These are phyloP conservation scores for Plemyria rubiginata DNA, from an alignment of 2,888 invertebrate genomes.

Conservation along the genomic window DNA sequence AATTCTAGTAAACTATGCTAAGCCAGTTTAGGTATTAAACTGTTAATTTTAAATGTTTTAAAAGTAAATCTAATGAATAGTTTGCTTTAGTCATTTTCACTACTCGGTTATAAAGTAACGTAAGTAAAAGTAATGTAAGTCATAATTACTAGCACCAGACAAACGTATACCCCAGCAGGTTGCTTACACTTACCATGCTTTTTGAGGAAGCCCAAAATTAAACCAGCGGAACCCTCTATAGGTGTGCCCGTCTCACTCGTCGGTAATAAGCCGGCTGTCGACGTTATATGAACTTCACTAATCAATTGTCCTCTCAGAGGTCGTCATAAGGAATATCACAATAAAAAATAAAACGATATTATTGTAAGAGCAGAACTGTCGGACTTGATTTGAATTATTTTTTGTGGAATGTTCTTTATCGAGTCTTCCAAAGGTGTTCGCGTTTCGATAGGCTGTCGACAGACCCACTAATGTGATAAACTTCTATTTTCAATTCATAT, in stretches of 20 bases:
- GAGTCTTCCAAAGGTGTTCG: constrained; percentile 38
- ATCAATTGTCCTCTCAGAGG: constrained; percentile 65
- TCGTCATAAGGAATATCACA: constrained; percentile 51
- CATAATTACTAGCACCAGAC: too few species aligned
- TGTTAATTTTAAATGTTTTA: too few species aligned
- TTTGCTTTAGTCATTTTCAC: too few species aligned
- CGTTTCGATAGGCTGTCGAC: constrained; percentile 32
- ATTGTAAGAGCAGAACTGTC: constrained; percentile 45
- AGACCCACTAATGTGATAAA: constrained; percentile 19
- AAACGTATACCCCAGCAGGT: too few species aligned
- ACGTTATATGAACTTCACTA: constrained; percentile 57
- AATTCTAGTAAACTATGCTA: too few species aligned
- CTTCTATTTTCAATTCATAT: constrained; percentile 4
- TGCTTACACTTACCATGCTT: too few species aligned
- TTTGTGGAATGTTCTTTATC: constrained; percentile 47
- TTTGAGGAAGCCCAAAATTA: neutral
- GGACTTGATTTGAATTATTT: constrained; percentile 52
- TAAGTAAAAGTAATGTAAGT: too few species aligned
- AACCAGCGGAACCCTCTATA: constrained; percentile 44
- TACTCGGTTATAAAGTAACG: too few species aligned
- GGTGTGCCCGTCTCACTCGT: constrained; percentile 20
- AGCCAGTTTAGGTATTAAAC: too few species aligned
- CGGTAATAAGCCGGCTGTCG: constrained; percentile 55
- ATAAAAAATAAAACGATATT: constrained; percentile 49
- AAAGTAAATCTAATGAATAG: too few species aligned